phyloP scores from a whole-genome alignment of 2,888 invertebrate genomes.

The Dendrolimus pini region DNA sequence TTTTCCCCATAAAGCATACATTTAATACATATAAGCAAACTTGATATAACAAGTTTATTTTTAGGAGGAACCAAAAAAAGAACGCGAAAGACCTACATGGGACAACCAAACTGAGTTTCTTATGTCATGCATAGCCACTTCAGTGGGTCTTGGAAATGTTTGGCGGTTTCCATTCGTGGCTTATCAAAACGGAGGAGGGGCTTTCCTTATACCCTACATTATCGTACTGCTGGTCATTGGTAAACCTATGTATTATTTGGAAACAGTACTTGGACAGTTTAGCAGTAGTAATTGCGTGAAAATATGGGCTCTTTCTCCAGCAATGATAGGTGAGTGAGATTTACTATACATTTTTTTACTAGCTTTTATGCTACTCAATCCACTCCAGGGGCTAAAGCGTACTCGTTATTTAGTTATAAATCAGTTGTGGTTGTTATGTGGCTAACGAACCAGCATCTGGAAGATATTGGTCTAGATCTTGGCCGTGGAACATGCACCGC shows the following conservation, averaged over 20 bases:
- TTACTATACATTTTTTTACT: not conserved
- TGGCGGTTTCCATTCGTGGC: conserved; percentile 79
- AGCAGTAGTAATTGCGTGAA: conserved; percentile 87
- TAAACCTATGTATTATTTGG: conserved; percentile 89
- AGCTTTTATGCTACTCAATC: too few species aligned
- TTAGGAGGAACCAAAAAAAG: not conserved
- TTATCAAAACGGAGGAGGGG: conserved; percentile 84
- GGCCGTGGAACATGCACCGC: too few species aligned
- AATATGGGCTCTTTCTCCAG: conserved; percentile 81
- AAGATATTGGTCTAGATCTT: too few species aligned
- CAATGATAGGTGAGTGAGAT: conserved; percentile 81
- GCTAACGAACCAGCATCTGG: too few species aligned
- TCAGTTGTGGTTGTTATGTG: too few species aligned
- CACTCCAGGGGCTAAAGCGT: too few species aligned
- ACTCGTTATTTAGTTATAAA: too few species aligned
- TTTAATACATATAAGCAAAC: too few species aligned
- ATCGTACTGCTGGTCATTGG: conserved; percentile 82
- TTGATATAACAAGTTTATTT: too few species aligned
- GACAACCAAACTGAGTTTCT: conserved; percentile 82
- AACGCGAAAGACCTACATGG: conserved; percentile 68
- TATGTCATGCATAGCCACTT: conserved; percentile 85
- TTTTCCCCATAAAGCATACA: too few species aligned
- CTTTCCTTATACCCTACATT: conserved; percentile 84
- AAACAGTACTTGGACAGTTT: conserved; percentile 90
- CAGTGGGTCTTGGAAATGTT: conserved; percentile 84